Evolutionary conservation across 2,797 vertebrate species (phyloP).

Genomic region (Lerista edwardsae): DNA sequence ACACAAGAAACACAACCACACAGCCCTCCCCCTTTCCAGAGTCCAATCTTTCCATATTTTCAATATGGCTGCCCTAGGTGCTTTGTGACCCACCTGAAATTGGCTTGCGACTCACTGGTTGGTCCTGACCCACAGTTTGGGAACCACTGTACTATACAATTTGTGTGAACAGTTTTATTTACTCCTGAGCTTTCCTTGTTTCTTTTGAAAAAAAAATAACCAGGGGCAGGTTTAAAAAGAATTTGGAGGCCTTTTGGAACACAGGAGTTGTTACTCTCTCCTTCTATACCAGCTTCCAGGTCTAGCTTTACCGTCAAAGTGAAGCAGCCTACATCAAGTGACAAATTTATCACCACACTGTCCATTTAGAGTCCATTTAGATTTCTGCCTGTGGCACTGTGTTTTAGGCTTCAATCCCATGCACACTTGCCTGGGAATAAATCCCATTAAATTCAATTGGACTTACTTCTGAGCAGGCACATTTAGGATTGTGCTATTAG

Average conservation of each 20-base stretch:
- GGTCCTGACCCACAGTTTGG: too few species aligned
- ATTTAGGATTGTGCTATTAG: background rate
- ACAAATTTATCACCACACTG: too few species aligned
- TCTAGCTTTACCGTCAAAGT: background rate
- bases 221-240: background rate
- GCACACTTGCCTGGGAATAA: too few species aligned
- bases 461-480: too few species aligned
- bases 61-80: too few species aligned
- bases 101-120: too few species aligned
- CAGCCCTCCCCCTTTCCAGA: too few species aligned
- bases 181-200: conserved; percentile 16
- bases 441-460: too few species aligned
- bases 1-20: too few species aligned
- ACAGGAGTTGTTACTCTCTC: background rate
- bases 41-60: too few species aligned
- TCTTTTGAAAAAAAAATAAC: background rate
- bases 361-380: background rate
- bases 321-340: background rate
- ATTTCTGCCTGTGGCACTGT: background rate
- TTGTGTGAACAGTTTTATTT: conserved; percentile 47
- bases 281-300: background rate
- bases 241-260: background rate
- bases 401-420: background rate
- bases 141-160: too few species aligned
- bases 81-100: too few species aligned